Conservation (phyloP, 1,140 invertebrate genomes). For the Oppia nitens region DNA sequence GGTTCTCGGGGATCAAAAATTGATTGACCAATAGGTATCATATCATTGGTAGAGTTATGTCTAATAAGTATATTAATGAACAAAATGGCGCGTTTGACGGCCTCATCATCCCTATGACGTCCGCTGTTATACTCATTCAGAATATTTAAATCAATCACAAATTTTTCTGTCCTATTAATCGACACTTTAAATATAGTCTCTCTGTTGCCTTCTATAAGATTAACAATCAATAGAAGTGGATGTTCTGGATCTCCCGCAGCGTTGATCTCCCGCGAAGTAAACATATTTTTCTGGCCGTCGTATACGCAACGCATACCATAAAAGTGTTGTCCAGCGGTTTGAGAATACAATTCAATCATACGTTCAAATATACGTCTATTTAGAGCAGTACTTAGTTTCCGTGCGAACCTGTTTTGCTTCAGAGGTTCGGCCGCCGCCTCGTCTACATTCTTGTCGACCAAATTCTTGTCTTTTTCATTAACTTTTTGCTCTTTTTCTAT, state of each 20-base stretch:
- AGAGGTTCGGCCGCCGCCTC: neutral
- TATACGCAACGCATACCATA: neutral
- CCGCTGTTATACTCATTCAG: neutral
- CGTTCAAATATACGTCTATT: neutral
- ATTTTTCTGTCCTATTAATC: neutral
- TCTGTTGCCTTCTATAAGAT: neutral
- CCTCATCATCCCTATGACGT: neutral
- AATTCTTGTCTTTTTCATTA: neutral
- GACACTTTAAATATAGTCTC: neutral
- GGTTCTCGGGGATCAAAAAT: neutral
- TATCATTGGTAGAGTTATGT: neutral
- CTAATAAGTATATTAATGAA: neutral
- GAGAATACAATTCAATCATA: neutral
- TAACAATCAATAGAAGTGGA: neutral
- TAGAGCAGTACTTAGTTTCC: neutral
- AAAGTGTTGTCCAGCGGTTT: neutral
- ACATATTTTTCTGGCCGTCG: neutral
- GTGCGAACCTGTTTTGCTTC: neutral
- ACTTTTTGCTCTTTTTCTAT: neutral
- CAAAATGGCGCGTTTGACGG: neutral
- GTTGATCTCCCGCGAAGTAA: neutral
- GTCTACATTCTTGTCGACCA: neutral
- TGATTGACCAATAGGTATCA: neutral
- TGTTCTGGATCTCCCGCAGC: neutral
- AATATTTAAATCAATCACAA: neutral